Conservation (phyloP, 2,797 vertebrate genomes). For the Oryzias sinensis region DNA sequence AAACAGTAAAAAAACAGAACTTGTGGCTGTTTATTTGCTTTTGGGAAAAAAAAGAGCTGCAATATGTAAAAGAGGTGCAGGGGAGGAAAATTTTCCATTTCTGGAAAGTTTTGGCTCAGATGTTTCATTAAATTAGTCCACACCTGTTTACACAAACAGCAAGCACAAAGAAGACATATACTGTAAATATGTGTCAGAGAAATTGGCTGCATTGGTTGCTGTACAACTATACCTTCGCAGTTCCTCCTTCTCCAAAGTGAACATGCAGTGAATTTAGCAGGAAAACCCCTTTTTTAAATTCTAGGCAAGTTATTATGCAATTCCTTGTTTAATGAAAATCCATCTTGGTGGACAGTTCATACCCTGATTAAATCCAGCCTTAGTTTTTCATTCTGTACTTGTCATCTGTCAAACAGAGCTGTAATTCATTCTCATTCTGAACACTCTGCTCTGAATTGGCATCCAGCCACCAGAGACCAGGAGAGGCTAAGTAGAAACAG, state of each 20-base stretch:
- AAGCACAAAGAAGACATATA: constrained; percentile 35
- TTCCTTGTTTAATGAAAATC: constrained; percentile 31
- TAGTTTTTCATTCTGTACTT: constrained; percentile 43
- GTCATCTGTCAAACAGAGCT: constrained; percentile 59
- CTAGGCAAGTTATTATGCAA: constrained; percentile 23
- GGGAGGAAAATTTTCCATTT: constrained; percentile 28
- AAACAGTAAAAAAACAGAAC: no score
- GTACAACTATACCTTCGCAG: constrained; percentile 65
- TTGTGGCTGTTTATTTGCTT: no score
- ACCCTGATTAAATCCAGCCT: constrained; percentile 36
- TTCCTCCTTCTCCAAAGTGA: constrained; percentile 47
- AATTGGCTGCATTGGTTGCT: constrained; percentile 48
- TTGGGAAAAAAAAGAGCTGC: no score
- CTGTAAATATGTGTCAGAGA: constrained; percentile 41
- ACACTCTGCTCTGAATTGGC: constrained; percentile 59
- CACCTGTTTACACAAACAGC: constrained; percentile 44
- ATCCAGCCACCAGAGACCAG: constrained; percentile 64
- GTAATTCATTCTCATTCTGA: constrained; percentile 60
- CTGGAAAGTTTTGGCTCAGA: constrained; percentile 10
- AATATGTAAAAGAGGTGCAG: no score
- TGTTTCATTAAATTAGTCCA: constrained; percentile 34
- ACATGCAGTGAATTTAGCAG: constrained; percentile 32
- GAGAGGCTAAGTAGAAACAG: constrained; percentile 70
- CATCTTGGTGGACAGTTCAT: constrained; percentile 23
- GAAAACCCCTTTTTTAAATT: constrained; percentile 30